These are phyloP conservation scores for Sesamia nonagrioides DNA, from an alignment of 1,140 invertebrate genomes.

Conservation along the genomic window DNA sequence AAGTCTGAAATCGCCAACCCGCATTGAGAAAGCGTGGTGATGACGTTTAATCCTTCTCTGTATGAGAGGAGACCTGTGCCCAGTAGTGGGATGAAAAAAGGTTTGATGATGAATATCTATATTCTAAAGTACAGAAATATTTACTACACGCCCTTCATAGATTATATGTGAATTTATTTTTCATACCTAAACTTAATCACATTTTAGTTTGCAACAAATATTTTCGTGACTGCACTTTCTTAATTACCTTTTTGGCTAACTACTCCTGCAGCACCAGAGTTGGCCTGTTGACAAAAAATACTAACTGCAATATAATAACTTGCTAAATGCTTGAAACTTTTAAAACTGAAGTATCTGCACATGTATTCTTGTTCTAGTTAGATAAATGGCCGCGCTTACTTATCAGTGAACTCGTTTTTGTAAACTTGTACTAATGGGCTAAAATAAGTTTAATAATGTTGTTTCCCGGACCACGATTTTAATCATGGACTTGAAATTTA, in stretches of 20 bases:
- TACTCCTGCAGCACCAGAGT: constrained; percentile 4
- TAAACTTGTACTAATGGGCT: not conserved
- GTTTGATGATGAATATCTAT: no score
- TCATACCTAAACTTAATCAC: not conserved
- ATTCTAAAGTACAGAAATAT: no score
- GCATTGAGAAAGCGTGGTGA: no score
- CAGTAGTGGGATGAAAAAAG: no score
- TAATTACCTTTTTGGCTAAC: constrained; percentile 34
- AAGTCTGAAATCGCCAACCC: no score
- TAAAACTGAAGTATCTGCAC: not conserved
- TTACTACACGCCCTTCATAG: no score
- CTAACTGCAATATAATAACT: constrained; percentile 22
- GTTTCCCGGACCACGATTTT: no score
- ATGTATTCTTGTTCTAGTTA: not conserved
- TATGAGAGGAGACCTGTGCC: no score
- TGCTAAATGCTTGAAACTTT: constrained; percentile 10
- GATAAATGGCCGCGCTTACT: not conserved
- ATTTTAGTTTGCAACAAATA: constrained; percentile 12
- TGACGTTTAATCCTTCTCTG: no score
- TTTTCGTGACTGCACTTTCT: constrained; percentile 41
- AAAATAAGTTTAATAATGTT: not conserved
- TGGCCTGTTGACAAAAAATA: constrained; percentile 26
- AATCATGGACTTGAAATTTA: no score
- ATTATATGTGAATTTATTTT: no score
- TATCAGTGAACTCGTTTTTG: not conserved